Conservation (phyloP, 2,888 invertebrate genomes). For the Ashinkailepas kermadecensis region DNA sequence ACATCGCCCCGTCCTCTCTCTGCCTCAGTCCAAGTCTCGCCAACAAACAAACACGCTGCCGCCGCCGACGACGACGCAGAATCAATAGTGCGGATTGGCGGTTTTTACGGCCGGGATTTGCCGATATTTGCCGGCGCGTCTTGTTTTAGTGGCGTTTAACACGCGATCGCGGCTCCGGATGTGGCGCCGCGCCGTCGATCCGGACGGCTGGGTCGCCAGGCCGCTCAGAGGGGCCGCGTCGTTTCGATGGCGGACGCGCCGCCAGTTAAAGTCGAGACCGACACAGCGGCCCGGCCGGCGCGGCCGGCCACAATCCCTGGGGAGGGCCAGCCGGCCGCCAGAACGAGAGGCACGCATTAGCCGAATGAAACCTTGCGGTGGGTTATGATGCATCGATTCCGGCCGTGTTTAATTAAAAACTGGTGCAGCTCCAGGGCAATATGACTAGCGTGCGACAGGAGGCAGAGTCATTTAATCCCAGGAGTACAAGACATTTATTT, state of each 20-base stretch:
- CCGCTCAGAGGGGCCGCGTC: background rate
- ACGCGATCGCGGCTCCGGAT: background rate
- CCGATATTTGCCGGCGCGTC: slow-evolving; percentile 16
- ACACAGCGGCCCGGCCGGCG: background rate
- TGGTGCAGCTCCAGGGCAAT: too few relatives aligned
- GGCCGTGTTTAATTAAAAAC: too few relatives aligned
- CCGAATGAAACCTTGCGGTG: background rate
- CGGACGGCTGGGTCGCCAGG: background rate
- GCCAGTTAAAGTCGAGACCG: background rate
- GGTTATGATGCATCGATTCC: too few relatives aligned
- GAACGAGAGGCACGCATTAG: background rate
- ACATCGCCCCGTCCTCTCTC: background rate
- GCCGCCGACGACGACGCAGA: background rate
- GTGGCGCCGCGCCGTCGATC: too few relatives aligned
- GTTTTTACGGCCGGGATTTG: slow-evolving; percentile 19
- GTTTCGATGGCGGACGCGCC: too few relatives aligned
- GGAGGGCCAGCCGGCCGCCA: background rate
- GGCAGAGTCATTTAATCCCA: too few relatives aligned
- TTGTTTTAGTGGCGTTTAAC: slow-evolving; percentile 13
- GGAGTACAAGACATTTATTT: too few relatives aligned
- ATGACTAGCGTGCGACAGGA: too few relatives aligned
- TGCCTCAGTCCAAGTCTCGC: background rate
- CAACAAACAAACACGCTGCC: background rate
- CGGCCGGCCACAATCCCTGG: background rate
- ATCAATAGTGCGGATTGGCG: slow-evolving; percentile 14